These are phyloP conservation scores for Hydropsyche tenuis DNA, from an alignment of 1,140 invertebrate species.

Conservation along the genomic window DNA sequence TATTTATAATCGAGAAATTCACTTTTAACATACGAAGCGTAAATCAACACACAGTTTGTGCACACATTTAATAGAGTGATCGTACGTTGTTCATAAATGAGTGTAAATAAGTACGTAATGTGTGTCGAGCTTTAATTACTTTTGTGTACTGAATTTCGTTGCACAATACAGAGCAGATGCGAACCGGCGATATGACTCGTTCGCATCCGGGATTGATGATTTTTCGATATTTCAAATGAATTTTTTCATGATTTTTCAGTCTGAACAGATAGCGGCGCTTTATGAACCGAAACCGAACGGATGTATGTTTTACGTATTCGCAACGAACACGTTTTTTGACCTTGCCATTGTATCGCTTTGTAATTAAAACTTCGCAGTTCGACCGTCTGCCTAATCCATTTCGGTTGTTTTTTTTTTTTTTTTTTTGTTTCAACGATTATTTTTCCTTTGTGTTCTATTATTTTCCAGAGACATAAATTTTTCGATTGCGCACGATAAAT, in stretches of 20 bases:
- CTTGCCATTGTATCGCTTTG: conserved; percentile 32
- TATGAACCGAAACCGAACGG: conserved; percentile 40
- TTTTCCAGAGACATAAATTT: background rate
- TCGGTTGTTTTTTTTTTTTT: background rate
- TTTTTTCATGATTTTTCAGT: background rate
- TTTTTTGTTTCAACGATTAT: conserved; percentile 2
- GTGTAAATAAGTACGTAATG: conserved; percentile 19
- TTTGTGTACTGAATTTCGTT: conserved; percentile 43
- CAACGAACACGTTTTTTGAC: conserved; percentile 38
- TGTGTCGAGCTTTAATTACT: conserved; percentile 41
- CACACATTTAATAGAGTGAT: conserved; percentile 25
- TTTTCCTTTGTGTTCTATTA: background rate
- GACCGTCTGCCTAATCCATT: conserved; percentile 19
- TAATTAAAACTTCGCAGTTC: conserved; percentile 33
- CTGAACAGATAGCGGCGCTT: conserved; percentile 14
- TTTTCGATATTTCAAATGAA: too few relatives aligned
- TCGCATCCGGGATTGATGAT: background rate
- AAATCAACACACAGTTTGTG: conserved; percentile 14
- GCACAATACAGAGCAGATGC: conserved; percentile 35
- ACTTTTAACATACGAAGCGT: conserved; percentile 4
- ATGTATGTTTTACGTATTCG: conserved; percentile 15
- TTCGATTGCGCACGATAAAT: too few relatives aligned
- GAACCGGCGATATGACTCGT: background rate
- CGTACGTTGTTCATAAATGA: background rate
- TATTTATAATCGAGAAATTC: background rate